Conservation (phyloP, 2,113 vertebrate genomes). For the Paracanthobrama guichenoti region DNA sequence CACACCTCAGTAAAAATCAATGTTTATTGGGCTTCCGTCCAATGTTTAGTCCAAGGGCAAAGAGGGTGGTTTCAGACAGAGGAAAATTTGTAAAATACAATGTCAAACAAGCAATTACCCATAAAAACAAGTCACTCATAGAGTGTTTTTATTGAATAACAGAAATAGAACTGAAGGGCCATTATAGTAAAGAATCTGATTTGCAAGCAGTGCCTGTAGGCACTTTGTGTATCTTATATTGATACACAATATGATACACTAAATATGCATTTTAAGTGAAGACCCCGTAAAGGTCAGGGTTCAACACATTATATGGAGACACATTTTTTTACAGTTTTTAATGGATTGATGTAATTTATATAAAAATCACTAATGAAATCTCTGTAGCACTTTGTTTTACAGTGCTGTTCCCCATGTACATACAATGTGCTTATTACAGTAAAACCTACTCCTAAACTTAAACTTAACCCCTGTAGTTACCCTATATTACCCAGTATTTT, state of each 20-base stretch:
- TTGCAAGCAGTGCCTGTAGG: constrained; percentile 51
- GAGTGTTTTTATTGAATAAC: constrained; percentile 55
- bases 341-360: background rate
- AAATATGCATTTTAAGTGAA: constrained; percentile 37
- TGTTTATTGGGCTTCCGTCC: constrained; percentile 52
- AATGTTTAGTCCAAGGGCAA: constrained; percentile 59
- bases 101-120: constrained; percentile 54
- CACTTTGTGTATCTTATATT: constrained; percentile 41
- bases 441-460: too few species aligned
- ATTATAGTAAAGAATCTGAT: constrained; percentile 52
- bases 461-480: too few species aligned
- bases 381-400: too few species aligned
- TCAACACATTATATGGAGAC: constrained; percentile 7
- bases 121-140: constrained; percentile 56
- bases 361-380: background rate
- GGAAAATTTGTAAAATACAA: constrained; percentile 53
- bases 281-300: constrained; percentile 10
- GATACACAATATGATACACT: too few species aligned
- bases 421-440: too few species aligned
- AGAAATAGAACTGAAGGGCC: constrained; percentile 56
- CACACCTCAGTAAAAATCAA: constrained; percentile 63
- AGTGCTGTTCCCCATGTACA: too few species aligned
- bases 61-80: constrained; percentile 55
- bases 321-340: too few species aligned
- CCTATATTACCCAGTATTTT: too few species aligned